These are phyloP conservation scores for Gibbula magus DNA, from an alignment of 2,888 invertebrate species.

Conservation along the genomic window DNA sequence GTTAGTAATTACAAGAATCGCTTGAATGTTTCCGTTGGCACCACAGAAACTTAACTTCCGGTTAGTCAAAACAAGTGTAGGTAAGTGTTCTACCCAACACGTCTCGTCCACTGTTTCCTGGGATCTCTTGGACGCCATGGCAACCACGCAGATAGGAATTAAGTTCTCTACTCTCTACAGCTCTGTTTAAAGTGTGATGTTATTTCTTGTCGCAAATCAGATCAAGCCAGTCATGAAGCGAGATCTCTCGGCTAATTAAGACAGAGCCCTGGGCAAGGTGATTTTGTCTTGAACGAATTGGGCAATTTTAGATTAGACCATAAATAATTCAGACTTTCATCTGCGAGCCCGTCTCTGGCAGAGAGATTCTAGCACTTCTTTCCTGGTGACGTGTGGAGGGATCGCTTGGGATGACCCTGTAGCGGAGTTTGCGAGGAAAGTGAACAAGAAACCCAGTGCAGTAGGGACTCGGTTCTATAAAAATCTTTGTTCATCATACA, in stretches of 20 bases:
- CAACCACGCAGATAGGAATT: no score
- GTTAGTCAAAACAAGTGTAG: no score
- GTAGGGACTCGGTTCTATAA: no score
- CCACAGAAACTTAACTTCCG: no score
- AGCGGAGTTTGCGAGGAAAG: not conserved
- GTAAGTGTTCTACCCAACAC: no score
- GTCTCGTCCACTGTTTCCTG: no score
- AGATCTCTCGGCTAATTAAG: conserved; percentile 17
- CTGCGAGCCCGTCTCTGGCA: not conserved
- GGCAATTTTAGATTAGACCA: conserved; percentile 23
- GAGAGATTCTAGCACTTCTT: conserved; percentile 5
- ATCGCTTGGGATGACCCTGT: conserved; percentile 13
- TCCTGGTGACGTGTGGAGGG: conserved; percentile 4
- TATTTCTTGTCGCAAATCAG: conserved; percentile 24
- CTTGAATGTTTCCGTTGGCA: no score
- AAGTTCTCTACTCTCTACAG: not conserved
- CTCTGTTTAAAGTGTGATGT: conserved; percentile 2
- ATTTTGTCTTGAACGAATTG: conserved; percentile 25
- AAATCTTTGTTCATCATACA: no score
- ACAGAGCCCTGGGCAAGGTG: conserved; percentile 18
- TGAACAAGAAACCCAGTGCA: no score
- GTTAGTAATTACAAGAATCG: no score
- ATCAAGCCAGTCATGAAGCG: conserved; percentile 20
- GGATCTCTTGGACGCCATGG: no score
- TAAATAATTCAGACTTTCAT: conserved; percentile 18